Evolutionary conservation across 2,888 invertebrate genomes (phyloP), one percentile per base, ranked within the genome.

Genomic region (Augiades crinisus): DNA sequence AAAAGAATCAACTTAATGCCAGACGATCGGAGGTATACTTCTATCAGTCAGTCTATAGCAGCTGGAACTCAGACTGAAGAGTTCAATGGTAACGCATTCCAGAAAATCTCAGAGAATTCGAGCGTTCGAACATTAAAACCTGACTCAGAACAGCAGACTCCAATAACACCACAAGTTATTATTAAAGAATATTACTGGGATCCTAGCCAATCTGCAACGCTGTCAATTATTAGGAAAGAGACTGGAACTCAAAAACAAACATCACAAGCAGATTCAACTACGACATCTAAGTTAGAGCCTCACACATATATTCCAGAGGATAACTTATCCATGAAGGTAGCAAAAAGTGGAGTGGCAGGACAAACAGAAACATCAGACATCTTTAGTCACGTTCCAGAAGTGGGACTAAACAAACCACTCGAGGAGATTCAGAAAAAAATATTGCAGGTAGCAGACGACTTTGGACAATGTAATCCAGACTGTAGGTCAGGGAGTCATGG

Each of bases 131-230:
- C 51, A 1, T 22, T 51, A 16, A 13, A 16, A 12, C 19, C 22
- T n/a, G 22, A 50, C 7, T 7, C 3, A 36, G 36, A 43, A 36
- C 41, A 21, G 14, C 31, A 30, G 0, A 8, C 3, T 21, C 30
- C 44, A 30, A 17, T 59, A 2, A 50, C 62, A 0, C 72, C 75
- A 3, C 64, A 69, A 55, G 56, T 73, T 0, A 55, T 68, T 2
- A 57, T 78, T 3, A 77, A 75, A 44, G 73, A 81, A 54, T 73
- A 71, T 46, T 59, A 65, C 16, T 77, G 75, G 76, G 65, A 73
- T 43, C 61, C 68, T 6, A 7, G n/a, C 17, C 19, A 13, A 22
- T 51, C 44, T 1, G 37, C 51, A 2, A 17, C 51, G n/a, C 37
- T 51, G 13, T 30, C 16, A 14, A 5, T 44, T 2, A 19, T 21